Base-by-base conservation (phyloP, 2,888 invertebrate genomes). In the Nasonia oneida region DNA sequence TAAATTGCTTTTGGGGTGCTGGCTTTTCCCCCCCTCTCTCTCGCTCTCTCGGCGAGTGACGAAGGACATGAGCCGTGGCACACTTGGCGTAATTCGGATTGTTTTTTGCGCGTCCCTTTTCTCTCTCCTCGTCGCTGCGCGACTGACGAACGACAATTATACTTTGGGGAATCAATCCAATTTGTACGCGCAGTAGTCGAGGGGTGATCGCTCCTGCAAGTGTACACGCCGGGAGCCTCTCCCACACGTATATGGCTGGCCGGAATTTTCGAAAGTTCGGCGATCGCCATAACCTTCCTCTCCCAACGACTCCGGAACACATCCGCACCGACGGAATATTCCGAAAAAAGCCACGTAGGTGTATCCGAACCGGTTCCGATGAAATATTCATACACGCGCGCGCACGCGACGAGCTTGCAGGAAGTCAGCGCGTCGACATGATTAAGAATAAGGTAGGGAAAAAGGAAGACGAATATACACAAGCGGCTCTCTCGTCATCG, bases 61-160 rank as follows among this genome's bases (percentile, higher is more conserved):
- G 81, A 81, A 81, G 61, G 81, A 73, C 73, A 71, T 33, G 67
- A 61, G 18, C 10, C 37, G 39, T 50, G 75, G 50, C 67, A 47
- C 79, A 39, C 61, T 73, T 73, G 53, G 70, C 70, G 76, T 76
- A 70, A 82, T 82, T 82, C 42, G 3, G 64, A 50, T 64, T 67
- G 50, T 39, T 81, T 39, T 80, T 53, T 0, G 10, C 29, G 14
- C 14, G 3, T 4, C 39, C 70, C 33, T 71, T 71, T 18, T 29
- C 70, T 37, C 37, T 78, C 42, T 78, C 84, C 85, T 88, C 87
- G 84, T 88, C 61, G 76, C 61, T n/a, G 39, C 75, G 78, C 67
- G 18, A 47, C 23, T 42, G 39, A 18, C 29, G 70, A 53, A 39
- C 53, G 81, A 81, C 81, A 42, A 81, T 81, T 73, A 73, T 61